Evolutionary conservation across 2,888 invertebrate genomes (phyloP), one percentile per base, ranked within the genome.

Genomic region (Carcina quercana): DNA sequence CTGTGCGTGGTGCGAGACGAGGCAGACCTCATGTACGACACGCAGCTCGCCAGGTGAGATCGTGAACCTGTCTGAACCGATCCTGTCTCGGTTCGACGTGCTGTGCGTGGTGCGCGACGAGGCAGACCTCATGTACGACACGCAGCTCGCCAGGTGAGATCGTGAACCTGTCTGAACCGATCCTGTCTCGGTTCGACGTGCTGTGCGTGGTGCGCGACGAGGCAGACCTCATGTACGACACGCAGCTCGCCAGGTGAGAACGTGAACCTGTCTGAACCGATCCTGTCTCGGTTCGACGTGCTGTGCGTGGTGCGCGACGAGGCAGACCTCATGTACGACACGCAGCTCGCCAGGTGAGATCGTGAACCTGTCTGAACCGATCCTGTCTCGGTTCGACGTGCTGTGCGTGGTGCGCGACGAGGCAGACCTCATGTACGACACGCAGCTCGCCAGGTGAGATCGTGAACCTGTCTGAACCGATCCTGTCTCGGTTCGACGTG

Each of bases 1-100:
- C 86, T 99, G 1, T 99, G 99, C 61, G 97, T 99, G 1, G 98
- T 99, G 0, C 86, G 97, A 42, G 99, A 99, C 68, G 96, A 95
- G 53, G 93, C 96, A 0, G 98, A 99, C 69, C 93, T 96, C 0
- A 92, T 97, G 82, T 89, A 90, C 66, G 98, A 98, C 76, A 91
- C 93, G 45, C 91, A 92, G 51, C 79, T 99, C 37, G 98, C 98
- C 0, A 91, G 91, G 71, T 84, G 96, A 99, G 74, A 99, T 99
- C 75, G 99, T 97, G 41, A 96, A 97, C 70, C 83, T 99, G 15
- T 96, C 98, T 0, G 99, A 99, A 60, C 99, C 99, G 0, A 99
- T 99, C 63, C 80, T 99, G 50, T 98, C 98, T 0, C 94, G 99
- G 65, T 99, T 99, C 72, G 99, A 99, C 69, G 89, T 98, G 25